Conservation (phyloP, 2,113 vertebrate species). For the Mustela lutreola region DNA sequence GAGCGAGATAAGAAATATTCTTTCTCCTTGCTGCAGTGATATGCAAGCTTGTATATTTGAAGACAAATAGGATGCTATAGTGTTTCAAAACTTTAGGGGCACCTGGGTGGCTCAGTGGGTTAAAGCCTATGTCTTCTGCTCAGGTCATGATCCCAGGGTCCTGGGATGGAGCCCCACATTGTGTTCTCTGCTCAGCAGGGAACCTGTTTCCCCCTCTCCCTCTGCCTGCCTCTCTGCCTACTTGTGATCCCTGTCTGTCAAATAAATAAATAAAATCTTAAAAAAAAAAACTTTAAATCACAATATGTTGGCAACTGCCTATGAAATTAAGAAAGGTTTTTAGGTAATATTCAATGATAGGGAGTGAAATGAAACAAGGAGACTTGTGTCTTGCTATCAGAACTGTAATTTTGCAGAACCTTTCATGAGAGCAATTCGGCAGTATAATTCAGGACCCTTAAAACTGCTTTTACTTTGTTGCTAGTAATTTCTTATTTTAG, state of each 20-base stretch:
- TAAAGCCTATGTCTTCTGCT: no score
- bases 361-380: background rate
- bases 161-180: no score
- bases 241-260: no score
- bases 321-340: background rate
- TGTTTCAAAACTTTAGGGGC: background rate
- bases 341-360: background rate
- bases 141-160: no score
- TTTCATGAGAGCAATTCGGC: background rate
- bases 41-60: background rate
- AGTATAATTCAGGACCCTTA: background rate
- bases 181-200: no score
- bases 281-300: background rate
- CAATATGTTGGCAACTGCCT: background rate
- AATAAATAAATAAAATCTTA: no score
- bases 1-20: background rate
- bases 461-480: background rate
- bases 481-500: background rate
- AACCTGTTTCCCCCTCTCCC: no score
- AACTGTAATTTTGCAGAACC: background rate
- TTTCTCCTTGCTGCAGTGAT: background rate
- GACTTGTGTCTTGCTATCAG: no score
- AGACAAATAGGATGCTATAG: background rate
- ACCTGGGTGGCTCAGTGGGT: no score
- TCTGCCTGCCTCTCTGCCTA: no score